phyloP scores from a whole-genome alignment of 2,113 vertebrate genomes.

The Loxodonta africana region DNA sequence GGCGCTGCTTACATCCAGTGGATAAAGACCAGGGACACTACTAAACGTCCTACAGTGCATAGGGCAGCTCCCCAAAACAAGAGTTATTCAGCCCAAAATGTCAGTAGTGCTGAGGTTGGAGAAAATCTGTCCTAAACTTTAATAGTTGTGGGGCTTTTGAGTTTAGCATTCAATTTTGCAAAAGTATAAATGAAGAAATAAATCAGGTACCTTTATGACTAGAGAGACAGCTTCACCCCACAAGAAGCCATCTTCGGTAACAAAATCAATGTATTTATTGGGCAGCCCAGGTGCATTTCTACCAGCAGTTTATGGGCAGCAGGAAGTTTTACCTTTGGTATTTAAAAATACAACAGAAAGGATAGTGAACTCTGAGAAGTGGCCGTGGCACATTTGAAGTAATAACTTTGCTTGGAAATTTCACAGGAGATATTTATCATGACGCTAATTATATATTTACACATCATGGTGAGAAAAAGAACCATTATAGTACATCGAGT shows the following conservation, averaged over 20 bases:
- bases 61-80: background rate
- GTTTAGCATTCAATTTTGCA: background rate
- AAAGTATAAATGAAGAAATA: slow-evolving; percentile 25
- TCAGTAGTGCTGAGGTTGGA: background rate
- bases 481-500: slow-evolving; percentile 75
- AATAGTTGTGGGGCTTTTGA: background rate
- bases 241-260: background rate
- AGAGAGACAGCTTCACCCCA: background rate
- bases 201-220: slow-evolving; percentile 6
- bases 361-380: slow-evolving; percentile 56
- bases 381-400: slow-evolving; percentile 61
- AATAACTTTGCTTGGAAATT: slow-evolving; percentile 81
- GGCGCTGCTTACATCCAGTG: background rate
- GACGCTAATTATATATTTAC: slow-evolving; percentile 86
- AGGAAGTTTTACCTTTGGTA: slow-evolving; percentile 46
- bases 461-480: slow-evolving; percentile 76
- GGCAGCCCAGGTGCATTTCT: background rate
- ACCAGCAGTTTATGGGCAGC: background rate
- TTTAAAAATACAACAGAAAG: slow-evolving; percentile 78
- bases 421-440: slow-evolving; percentile 80
- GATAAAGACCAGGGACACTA: background rate
- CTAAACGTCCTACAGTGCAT: fast-evolving
- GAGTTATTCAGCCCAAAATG: background rate
- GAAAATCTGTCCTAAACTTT: background rate
- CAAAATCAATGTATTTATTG: slow-evolving; percentile 9